Evolutionary conservation across 2,888 invertebrate species (phyloP), one percentile per base, ranked within the genome.

Genomic region (Halictus ligatus): DNA sequence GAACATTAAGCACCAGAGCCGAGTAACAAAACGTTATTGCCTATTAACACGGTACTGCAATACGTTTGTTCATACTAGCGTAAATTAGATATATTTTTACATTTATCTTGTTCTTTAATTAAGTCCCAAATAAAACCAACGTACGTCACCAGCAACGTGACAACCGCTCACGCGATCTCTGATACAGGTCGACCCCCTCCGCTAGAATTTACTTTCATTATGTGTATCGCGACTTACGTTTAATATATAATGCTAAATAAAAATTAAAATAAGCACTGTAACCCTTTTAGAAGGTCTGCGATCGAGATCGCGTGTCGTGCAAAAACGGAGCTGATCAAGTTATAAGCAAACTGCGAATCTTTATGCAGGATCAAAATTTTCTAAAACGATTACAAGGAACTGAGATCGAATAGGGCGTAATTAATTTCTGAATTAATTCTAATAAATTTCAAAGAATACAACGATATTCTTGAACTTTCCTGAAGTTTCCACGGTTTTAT

Each of bases 111-210:
- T 69, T 21, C 40, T 12, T 69, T 21, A 21, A 40, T 40, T 69
- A 69, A 69, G 5, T 40, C 40, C 69, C 35, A 35, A 67, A 67
- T 67, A 29, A 40, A 67, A 67, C 35, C 35, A 10, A 25, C 15
- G 10, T 21, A 3, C 67, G 67, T 35, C 67, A 67, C 67, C 35
- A 4, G 35, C 67, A 67, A 21, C 40, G 69, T 69, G 21, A 40
- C 69, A 69, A 69, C 40, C 18, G 21, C 40, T 69, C 69, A 69
- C 40, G 69, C 69, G 69, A 69, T 67, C 67, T 35, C 29, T 3
- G 35, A 35, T 18, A 1, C 35, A 0, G 35, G 29, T 35, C 8
- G 18, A 35, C 21, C 35, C 18, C 69, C n/a, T 69, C 8, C 10
- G 35, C 40, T 40, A 35, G 18, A 35, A 18, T 29, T 67, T 40